A percentile compares a stretch with the other conserved stretches of the same genome.
Conservation (phyloP, 2,888 invertebrate genomes). For the Nemotelus pantherinus region DNA sequence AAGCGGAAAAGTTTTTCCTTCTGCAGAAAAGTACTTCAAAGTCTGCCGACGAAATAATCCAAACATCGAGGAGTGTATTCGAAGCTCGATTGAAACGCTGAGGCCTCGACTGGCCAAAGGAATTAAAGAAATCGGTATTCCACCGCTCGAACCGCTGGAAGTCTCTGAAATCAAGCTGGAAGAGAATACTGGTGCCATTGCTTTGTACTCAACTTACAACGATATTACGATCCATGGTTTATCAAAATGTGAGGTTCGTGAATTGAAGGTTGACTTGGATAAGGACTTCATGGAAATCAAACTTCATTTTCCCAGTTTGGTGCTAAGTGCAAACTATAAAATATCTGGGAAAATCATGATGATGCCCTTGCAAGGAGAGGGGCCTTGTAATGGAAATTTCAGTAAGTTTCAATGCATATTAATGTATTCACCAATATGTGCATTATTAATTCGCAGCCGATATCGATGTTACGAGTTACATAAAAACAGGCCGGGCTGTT, state of each 20-base stretch:
- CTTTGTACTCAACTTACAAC: conserved; percentile 73
- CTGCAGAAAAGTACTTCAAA: conserved; percentile 73
- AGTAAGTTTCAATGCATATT: conserved; percentile 66
- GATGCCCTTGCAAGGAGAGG: conserved; percentile 78
- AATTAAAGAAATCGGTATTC: conserved; percentile 75
- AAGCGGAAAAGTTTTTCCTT: conserved; percentile 50
- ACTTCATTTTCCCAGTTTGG: conserved; percentile 72
- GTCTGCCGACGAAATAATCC: conserved; percentile 74
- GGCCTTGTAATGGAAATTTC: conserved; percentile 74
- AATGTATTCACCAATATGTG: not conserved
- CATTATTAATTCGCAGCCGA: conserved; percentile 66
- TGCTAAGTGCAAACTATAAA: conserved; percentile 73
- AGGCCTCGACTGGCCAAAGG: conserved; percentile 70
- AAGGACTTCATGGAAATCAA: conserved; percentile 69
- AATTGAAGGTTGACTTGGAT: conserved; percentile 64
- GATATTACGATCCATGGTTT: conserved; percentile 74
- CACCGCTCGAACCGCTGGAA: conserved; percentile 75
- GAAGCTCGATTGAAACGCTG: conserved; percentile 69
- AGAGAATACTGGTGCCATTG: conserved; percentile 75
- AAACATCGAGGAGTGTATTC: conserved; percentile 70
- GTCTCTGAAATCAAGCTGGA: conserved; percentile 76
- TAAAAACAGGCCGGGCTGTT: conserved; percentile 70
- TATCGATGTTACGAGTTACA: conserved; percentile 71
- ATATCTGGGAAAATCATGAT: conserved; percentile 77
- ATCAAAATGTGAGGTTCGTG: conserved; percentile 72